A percentile compares a stretch with the other conserved stretches of the same genome.
These are phyloP conservation scores for Callionymus lyra DNA, from an alignment of 2,113 vertebrate genomes.

Conservation along the genomic window DNA sequence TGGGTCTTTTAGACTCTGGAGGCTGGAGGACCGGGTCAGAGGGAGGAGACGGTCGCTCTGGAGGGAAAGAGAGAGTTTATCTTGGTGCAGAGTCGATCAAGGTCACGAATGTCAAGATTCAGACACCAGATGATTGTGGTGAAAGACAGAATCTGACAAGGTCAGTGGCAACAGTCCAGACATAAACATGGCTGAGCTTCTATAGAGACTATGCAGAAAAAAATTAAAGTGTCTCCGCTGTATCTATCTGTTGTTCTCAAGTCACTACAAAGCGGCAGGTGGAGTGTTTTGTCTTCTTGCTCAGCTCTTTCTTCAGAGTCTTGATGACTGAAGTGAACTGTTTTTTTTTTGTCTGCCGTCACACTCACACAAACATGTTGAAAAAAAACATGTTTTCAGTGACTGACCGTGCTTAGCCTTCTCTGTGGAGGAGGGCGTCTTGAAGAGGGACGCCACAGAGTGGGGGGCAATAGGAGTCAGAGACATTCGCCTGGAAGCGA, in stretches of 20 bases:
- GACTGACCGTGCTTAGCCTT: slow-evolving; percentile 75
- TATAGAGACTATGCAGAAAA: no score
- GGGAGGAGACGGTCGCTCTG: slow-evolving; percentile 70
- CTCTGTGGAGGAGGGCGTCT: slow-evolving; percentile 56
- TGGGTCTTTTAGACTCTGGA: slow-evolving; percentile 75
- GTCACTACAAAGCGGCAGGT: not conserved
- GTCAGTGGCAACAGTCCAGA: no score
- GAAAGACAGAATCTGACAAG: no score
- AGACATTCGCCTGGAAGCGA: slow-evolving; percentile 76
- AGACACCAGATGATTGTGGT: no score
- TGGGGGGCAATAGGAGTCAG: slow-evolving; percentile 71
- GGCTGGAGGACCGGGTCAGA: slow-evolving; percentile 68
- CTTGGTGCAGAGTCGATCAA: no score
- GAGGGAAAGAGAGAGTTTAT: slow-evolving; percentile 29
- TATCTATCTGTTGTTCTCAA: not conserved
- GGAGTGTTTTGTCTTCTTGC: not conserved
- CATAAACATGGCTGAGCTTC: no score
- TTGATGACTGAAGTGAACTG: no score
- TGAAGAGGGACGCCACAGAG: slow-evolving; percentile 25
- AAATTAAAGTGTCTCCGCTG: not conserved
- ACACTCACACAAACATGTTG: no score
- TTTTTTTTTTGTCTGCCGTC: no score
- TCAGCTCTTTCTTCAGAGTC: no score
- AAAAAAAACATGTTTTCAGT: no score
- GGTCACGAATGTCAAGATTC: no score